phyloP scores from a whole-genome alignment of 1,140 invertebrate species.

The Tetramorium alpestre region DNA sequence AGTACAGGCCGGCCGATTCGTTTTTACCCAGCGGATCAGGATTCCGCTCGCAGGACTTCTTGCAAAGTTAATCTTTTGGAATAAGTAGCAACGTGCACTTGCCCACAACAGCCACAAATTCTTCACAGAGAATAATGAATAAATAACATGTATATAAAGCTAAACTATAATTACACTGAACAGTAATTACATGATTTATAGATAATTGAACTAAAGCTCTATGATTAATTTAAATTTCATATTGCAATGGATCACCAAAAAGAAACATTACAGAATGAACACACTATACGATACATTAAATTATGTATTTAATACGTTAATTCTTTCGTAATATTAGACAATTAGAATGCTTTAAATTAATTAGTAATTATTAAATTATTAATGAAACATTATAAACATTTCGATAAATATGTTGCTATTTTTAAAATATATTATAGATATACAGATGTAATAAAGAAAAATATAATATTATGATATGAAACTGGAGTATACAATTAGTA shows the following conservation, averaged over 20 bases:
- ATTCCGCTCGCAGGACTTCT: constrained; percentile 39
- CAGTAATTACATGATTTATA: neutral
- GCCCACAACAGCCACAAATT: too few species aligned
- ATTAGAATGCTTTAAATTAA: neutral
- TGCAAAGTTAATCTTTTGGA: constrained; percentile 42
- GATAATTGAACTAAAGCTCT: neutral
- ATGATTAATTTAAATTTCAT: neutral
- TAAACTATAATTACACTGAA: neutral
- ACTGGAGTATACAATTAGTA: neutral
- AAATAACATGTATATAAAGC: neutral
- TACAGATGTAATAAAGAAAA: neutral
- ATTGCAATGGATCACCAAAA: neutral
- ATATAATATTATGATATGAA: neutral
- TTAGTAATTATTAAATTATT: neutral
- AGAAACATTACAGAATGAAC: neutral
- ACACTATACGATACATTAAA: neutral
- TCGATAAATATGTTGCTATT: neutral
- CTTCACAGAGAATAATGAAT: neutral
- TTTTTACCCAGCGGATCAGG: constrained; percentile 37
- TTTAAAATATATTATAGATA: neutral
- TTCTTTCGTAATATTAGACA: neutral
- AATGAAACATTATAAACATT: too few species aligned
- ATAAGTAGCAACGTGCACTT: constrained; percentile 13
- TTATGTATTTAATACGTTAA: neutral
- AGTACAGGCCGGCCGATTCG: constrained; percentile 18